phyloP scores from a whole-genome alignment of 2,888 invertebrate genomes.

The Pollenia labialis region DNA sequence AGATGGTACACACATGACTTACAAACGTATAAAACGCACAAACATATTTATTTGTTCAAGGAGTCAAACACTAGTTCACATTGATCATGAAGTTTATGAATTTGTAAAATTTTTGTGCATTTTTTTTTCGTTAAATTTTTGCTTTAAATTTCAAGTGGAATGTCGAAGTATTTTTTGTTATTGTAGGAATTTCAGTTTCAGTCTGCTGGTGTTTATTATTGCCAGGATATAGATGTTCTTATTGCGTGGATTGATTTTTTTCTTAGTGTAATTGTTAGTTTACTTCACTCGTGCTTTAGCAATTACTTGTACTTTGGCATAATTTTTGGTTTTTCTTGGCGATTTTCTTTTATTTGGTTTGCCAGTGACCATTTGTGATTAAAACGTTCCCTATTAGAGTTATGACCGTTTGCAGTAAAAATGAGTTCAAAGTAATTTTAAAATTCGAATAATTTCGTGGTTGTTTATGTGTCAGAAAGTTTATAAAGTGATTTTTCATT shows the following conservation, averaged over 20 bases:
- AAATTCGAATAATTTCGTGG: conserved; percentile 24
- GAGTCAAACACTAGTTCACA: conserved; percentile 59
- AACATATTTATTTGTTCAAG: conserved; percentile 25
- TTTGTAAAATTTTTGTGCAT: conserved; percentile 55
- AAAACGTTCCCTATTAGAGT: conserved; percentile 42
- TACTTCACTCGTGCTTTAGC: conserved; percentile 33
- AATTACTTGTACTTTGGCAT: conserved; percentile 65
- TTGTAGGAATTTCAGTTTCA: conserved; percentile 11
- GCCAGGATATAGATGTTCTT: conserved; percentile 70
- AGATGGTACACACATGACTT: no score
- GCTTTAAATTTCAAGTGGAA: conserved; percentile 39
- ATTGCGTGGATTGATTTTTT: conserved; percentile 67
- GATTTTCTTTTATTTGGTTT: conserved; percentile 1
- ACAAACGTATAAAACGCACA: neutral
- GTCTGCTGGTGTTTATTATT: conserved; percentile 49
- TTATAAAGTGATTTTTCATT: conserved; percentile 31
- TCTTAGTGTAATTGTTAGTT: conserved; percentile 2
- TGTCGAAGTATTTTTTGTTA: conserved; percentile 32
- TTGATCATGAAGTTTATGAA: conserved; percentile 69
- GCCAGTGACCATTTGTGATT: conserved; percentile 44
- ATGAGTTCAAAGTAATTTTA: conserved; percentile 47
- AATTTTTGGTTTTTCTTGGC: conserved; percentile 35
- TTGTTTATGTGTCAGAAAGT: conserved; percentile 45
- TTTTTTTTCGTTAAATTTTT: neutral
- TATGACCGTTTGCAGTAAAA: conserved; percentile 23